Percentiles rank a stretch among this genome's conserved stretches.
These are phyloP conservation scores for Coccyzus lansbergi DNA, from an alignment of 2,797 vertebrate genomes.

Conservation along the genomic window DNA sequence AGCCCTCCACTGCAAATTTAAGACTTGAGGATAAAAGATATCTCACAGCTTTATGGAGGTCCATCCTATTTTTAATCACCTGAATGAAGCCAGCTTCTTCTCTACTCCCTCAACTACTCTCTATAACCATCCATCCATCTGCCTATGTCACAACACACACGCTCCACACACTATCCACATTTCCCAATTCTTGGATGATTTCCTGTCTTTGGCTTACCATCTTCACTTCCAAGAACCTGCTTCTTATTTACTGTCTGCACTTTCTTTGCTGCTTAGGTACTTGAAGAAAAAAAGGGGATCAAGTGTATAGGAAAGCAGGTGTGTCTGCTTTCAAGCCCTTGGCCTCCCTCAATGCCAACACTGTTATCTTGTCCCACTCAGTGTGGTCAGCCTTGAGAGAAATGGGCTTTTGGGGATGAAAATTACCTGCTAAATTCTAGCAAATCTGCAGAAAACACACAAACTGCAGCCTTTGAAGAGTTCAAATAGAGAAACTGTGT, in stretches of 20 bases:
- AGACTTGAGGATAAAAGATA: not conserved
- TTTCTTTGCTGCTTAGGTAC: not conserved
- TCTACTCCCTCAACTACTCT: not conserved
- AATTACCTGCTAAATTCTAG: not conserved
- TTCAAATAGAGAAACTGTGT: not conserved
- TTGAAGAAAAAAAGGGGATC: not conserved
- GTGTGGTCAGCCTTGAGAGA: accelerated
- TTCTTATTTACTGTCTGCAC: not conserved
- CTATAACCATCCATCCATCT: not conserved
- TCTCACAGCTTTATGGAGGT: not conserved
- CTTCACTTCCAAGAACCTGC: not conserved
- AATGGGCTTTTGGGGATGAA: not conserved
- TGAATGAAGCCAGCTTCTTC: not conserved
- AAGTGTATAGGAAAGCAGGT: not conserved
- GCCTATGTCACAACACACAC: accelerated
- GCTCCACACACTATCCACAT: accelerated
- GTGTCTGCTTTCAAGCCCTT: not conserved
- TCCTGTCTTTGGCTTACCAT: not conserved
- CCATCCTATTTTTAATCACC: not conserved
- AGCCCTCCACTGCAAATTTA: not conserved
- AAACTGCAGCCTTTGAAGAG: not conserved
- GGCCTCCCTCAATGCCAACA: accelerated
- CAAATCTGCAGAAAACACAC: not conserved
- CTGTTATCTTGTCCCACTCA: not conserved
- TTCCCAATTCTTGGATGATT: not conserved